Base-by-base conservation (phyloP, 2,113 vertebrate species). In the Gorsachius goisagi region DNA sequence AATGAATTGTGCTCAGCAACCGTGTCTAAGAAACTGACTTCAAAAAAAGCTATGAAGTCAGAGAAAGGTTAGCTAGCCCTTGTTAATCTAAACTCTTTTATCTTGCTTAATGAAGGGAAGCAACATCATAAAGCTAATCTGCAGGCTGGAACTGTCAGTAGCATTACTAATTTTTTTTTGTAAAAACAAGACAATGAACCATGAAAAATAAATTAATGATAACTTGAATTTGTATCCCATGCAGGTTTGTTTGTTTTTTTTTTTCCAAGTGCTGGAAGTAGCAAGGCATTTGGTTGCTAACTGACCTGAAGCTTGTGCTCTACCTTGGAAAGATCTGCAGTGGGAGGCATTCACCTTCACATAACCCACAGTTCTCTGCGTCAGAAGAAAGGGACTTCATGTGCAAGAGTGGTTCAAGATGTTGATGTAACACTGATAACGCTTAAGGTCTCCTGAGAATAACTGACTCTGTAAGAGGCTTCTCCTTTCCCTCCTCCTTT, bases 1-100 rank as follows among this genome's bases (percentile, higher is more conserved):
- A 95, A 87, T 59, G 44, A 85, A 93, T 80, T 94, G 52, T 96
- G 92, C 80, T 96, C 95, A 96, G 91, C 52, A 83, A 90, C 72
- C 15, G 4, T 95, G 88, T 95, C 92, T 87, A 91, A 97, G 94
- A 90, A 88, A 89, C 52, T 90, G 92, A 90, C 95, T 95, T 97
- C 26, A 91, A 94, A 95, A 94, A 94, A 91, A 68, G 15, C 50
- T 74, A 66, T 75, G 23, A 92, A 96, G 93, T 93, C 87, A 96
- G 77, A 67, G 77, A 95, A 92, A 96, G 93, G 93, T 95, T 96
- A 95, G 76, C 63, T 93, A 91, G 47, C 69, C 85, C 74, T 88
- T 91, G 50, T 95, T 96, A 95, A 88, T 82, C 60, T 78, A 37
- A 86, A 56, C 71, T 74, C 96, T 97, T 98, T 97, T 95, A 97